phyloP scores from a whole-genome alignment of 2,113 vertebrate genomes.

The Aix galericulata region DNA sequence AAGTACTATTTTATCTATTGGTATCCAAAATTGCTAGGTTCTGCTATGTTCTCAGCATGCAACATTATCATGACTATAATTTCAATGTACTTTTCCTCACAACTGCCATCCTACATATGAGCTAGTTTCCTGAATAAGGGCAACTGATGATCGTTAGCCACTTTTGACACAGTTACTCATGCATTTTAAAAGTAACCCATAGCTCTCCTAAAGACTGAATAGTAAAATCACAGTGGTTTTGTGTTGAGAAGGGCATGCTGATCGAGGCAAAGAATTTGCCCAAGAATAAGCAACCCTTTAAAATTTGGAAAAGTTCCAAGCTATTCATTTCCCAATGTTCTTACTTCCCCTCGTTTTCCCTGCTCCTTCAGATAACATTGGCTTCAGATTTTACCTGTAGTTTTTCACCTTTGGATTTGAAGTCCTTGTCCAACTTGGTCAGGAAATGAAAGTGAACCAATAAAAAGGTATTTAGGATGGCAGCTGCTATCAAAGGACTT shows the following conservation, averaged over 20 bases:
- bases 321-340: neutral
- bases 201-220: neutral
- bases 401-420: neutral
- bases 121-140: neutral
- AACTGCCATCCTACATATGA: neutral
- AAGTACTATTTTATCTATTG: neutral
- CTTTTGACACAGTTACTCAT: neutral
- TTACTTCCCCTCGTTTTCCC: neutral
- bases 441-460: neutral
- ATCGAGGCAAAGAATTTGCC: neutral
- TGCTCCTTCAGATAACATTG: neutral
- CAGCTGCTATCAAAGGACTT: neutral
- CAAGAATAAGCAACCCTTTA: neutral
- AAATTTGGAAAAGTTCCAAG: neutral
- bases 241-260: neutral
- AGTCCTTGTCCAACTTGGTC: neutral
- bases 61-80: neutral
- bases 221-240: neutral
- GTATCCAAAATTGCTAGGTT: neutral
- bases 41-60: neutral
- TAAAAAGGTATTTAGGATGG: neutral
- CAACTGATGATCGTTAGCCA: neutral
- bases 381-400: neutral
- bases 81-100: neutral
- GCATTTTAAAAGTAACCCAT: neutral